Conservation (phyloP, 2,797 vertebrate species). For the Rhabdophis nuchalis region DNA sequence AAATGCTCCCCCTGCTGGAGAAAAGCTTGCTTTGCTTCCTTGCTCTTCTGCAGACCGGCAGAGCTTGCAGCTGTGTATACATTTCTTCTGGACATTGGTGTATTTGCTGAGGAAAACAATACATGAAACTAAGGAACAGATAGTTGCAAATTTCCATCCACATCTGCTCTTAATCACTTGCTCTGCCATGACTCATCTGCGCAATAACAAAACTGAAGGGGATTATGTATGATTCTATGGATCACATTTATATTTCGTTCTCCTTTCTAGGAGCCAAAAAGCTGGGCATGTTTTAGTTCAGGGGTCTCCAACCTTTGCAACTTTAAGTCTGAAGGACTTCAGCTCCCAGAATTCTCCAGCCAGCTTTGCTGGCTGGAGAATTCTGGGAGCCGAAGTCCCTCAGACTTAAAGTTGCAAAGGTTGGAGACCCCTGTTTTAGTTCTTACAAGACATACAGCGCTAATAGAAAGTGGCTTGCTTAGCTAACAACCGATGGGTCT, state of each 20-base stretch:
- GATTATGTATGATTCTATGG: neutral
- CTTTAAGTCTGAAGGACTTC: too few species aligned
- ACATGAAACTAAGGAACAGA: neutral
- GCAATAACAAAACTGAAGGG: neutral
- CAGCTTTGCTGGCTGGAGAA: too few species aligned
- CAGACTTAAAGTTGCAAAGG: too few species aligned
- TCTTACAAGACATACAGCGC: neutral
- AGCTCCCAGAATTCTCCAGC: too few species aligned
- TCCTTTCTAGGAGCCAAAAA: neutral
- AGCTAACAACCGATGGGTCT: neutral
- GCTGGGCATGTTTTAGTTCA: neutral
- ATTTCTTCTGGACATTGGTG: neutral
- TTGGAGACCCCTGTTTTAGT: too few species aligned
- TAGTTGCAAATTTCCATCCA: neutral
- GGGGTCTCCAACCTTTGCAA: too few species aligned
- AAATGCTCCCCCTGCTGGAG: constrained; percentile 19
- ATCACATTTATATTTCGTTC: neutral
- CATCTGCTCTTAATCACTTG: neutral
- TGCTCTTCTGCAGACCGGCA: neutral
- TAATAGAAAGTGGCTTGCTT: neutral
- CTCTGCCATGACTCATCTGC: neutral
- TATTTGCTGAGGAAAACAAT: neutral
- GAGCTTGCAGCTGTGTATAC: neutral
- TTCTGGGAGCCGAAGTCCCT: too few species aligned
- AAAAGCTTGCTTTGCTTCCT: neutral